Evolutionary conservation across 2,113 vertebrate genomes (phyloP), one percentile per base, ranked within the genome.

Genomic region (Motacilla tschutschensis): DNA sequence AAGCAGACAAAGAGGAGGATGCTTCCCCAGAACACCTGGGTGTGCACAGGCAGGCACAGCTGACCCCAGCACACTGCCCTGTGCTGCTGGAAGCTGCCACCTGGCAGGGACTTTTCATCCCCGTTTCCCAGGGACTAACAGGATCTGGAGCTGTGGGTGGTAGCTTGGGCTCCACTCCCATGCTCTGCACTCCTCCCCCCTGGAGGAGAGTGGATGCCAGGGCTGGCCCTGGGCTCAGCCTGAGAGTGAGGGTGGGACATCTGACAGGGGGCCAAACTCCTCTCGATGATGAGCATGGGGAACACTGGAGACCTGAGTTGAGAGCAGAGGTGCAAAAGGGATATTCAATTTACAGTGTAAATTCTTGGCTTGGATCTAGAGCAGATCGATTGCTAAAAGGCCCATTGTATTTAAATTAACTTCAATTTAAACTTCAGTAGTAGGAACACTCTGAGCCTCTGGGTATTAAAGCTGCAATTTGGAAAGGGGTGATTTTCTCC

Each of bases 401-500:
- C 65, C 78, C 88, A 77, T 93, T 91, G 93, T 88, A 89, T 89
- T 93, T 90, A 94, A 95, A 95, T 94, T 82, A 91, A 84, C 70
- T 80, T 73, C 60, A 75, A 60, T 92, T 91, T 96, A 91, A 90
- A 92, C 87, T 85, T 93, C 87, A 90, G 76, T 83, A 80, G 58
- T 28, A 81, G 85, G 48, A 87, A 59, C 71, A 82, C 67, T 74
- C 77, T 26, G 69, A 83, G 85, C 79, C 82, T 77, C 48, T 40
- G 53, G 67, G 58, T 91, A 92, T 91, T 90, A 90, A 65, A 77
- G 41, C 72, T 85, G 10, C 60, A 72, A 33, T 91, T 92, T 86
- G 69, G 74, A 92, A 88, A 91, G 85, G 31, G 64, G 60, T 0
- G 3, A 88, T 91, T 93, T 89, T 87, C 79, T 87, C 60, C 73